phyloP scores from a whole-genome alignment of 2,888 invertebrate genomes.

The Pycnomerus fuliginosus region DNA sequence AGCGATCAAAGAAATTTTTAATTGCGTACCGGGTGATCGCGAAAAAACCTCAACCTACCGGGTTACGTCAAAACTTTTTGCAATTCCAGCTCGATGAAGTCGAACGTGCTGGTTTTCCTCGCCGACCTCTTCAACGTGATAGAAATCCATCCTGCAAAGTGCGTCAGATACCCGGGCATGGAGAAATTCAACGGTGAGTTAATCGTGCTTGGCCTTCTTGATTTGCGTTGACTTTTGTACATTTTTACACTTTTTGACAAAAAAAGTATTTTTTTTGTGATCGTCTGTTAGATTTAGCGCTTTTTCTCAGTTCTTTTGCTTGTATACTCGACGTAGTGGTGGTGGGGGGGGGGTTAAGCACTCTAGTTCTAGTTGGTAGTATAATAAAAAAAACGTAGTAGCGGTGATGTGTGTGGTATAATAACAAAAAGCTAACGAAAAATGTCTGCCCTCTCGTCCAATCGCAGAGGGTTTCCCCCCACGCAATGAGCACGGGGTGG shows the following conservation, averaged over 20 bases:
- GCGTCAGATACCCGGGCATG: slow-evolving; percentile 80
- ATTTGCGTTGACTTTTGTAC: slow-evolving; percentile 30
- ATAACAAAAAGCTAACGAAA: slow-evolving; percentile 32
- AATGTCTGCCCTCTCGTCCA: background rate
- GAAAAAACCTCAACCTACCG: no score
- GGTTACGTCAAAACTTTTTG: no score
- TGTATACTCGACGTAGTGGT: no score
- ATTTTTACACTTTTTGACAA: slow-evolving; percentile 8
- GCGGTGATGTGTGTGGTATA: slow-evolving; percentile 47
- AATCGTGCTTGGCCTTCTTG: slow-evolving; percentile 3
- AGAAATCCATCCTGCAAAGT: slow-evolving; percentile 89
- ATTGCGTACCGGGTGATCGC: no score
- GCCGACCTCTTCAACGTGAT: slow-evolving; percentile 92
- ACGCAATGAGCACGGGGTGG: slow-evolving; percentile 83
- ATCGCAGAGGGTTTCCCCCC: slow-evolving; percentile 58
- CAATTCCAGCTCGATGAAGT: slow-evolving; percentile 79
- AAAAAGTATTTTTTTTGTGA: slow-evolving; percentile 21
- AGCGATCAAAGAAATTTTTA: no score
- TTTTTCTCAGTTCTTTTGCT: slow-evolving; percentile 21
- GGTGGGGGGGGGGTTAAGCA: no score
- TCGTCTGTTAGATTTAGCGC: slow-evolving; percentile 30
- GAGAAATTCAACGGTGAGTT: slow-evolving; percentile 55
- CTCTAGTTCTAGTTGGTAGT: slow-evolving; percentile 29
- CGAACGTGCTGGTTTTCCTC: slow-evolving; percentile 86
- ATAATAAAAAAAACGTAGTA: slow-evolving; percentile 40